Evolutionary conservation across 2,888 invertebrate genomes (phyloP).

Genomic region (Eupithecia subumbrata): DNA sequence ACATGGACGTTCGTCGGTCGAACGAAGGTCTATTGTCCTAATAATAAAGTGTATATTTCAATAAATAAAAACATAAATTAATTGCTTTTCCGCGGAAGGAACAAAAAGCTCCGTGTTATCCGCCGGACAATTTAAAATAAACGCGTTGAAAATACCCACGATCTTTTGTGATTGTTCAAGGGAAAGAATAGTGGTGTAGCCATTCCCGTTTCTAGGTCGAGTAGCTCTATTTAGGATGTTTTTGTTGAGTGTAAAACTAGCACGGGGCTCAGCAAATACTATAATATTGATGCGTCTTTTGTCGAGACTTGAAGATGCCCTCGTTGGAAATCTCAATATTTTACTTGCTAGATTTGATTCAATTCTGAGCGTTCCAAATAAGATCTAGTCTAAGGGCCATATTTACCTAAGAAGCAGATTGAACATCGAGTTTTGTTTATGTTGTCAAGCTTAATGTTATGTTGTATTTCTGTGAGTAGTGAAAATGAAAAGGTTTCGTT

Average conservation of each 20-base stretch:
- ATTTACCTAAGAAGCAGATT: neutral
- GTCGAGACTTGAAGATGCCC: neutral
- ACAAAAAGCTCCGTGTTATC: neutral
- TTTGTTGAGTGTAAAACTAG: conserved; percentile 7
- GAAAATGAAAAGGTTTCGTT: neutral
- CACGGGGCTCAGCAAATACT: conserved; percentile 9
- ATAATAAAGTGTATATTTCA: neutral
- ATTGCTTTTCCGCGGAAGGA: neutral
- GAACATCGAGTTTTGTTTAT: neutral
- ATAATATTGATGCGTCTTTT: conserved; percentile 8
- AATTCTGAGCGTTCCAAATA: neutral
- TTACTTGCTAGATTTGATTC: neutral
- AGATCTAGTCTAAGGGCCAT: neutral
- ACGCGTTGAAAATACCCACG: neutral
- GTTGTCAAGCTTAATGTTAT: neutral
- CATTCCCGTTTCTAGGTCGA: neutral
- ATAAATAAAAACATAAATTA: neutral
- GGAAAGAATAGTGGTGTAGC: neutral
- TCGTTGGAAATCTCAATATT: neutral
- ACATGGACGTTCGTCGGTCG: no score
- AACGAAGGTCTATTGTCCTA: no score
- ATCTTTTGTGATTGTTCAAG: neutral
- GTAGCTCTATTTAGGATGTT: neutral
- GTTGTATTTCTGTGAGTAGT: neutral
- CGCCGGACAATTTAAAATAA: neutral